These are phyloP conservation scores for Phymanthus crucifer DNA, from an alignment of 92 coral and sea anemone species.

Conservation along the genomic window DNA sequence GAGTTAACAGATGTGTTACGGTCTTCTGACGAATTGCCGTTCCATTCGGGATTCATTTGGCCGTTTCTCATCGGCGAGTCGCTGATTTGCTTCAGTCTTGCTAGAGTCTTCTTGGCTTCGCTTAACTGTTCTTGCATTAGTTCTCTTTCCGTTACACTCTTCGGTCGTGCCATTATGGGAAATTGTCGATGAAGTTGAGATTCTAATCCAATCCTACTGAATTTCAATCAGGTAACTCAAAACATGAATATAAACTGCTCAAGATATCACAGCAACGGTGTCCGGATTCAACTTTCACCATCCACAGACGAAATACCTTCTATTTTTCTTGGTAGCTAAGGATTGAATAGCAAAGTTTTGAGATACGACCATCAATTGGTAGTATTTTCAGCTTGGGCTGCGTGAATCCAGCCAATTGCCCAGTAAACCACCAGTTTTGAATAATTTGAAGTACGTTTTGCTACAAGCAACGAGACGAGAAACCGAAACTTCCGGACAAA, in stretches of 20 bases:
- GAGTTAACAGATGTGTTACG: slow-evolving; percentile 30
- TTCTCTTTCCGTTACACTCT: slow-evolving; percentile 54
- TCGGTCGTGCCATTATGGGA: slow-evolving; percentile 47
- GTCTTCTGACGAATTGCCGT: slow-evolving; percentile 25
- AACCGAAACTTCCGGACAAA: slow-evolving; percentile 6
- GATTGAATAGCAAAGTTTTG: neutral
- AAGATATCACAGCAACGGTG: neutral
- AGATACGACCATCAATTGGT: neutral
- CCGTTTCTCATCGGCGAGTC: slow-evolving; percentile 31
- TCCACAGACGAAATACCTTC: neutral
- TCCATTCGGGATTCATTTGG: slow-evolving; percentile 38
- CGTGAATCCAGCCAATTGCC: slow-evolving; percentile 23
- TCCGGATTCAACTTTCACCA: neutral
- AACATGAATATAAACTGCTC: neutral
- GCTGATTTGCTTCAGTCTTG: slow-evolving; percentile 56
- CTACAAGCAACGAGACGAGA: neutral
- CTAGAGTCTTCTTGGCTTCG: slow-evolving; percentile 72
- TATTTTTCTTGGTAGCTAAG: neutral
- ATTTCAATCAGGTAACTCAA: neutral
- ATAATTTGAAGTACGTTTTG: slow-evolving; percentile 11
- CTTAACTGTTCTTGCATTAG: slow-evolving; percentile 68
- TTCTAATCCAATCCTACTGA: slow-evolving; percentile 11
- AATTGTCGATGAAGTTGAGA: neutral
- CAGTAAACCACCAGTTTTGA: slow-evolving; percentile 34
- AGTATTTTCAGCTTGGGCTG: neutral